Evolutionary conservation across 2,888 invertebrate species (phyloP), one percentile per base, ranked within the genome.

Genomic region (Helicoverpa assulta): DNA sequence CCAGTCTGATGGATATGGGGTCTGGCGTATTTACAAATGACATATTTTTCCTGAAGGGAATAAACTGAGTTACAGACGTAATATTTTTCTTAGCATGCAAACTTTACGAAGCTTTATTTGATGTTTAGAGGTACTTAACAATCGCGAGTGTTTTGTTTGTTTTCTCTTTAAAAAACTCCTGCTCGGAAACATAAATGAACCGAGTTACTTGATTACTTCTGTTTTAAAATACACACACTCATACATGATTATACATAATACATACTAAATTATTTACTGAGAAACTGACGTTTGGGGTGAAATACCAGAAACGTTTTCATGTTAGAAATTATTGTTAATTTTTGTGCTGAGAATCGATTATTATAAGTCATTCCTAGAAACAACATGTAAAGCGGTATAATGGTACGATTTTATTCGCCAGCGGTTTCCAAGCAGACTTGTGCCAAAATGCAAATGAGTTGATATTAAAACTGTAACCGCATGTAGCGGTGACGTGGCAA

Each of bases 401-500:
- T 26, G 33, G 56, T 63, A 58, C 21, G n/a, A 43, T 80, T 80
- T 66, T 56, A 72, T 80, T 71, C 76, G 40, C 68, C 43, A 66
- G 40, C 29, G 51, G 50, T 53, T 76, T 63, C 55, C 56, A 62
- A 60, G 56, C 54, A 71, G 59, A 63, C 18, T 58, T 66, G 63
- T 76, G 80, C 61, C 71, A 69, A 76, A 70, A 79, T 79, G 76
- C 37, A 79, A 75, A 70, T 78, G 56, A 66, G 58, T 55, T 43
- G 19, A 40, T 70, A 79, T 71, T 71, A 53, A 67, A 79, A 68
- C 58, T 37, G 70, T 66, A 64, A 68, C 54, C 61, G 54, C 40
- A 62, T 51, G 14, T 29, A 53, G 21, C 33, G 43, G 12, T 40
- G 47, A 53, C 26, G 52, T 40, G n/a, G 66, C 50, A 55, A 16